phyloP scores from a whole-genome alignment of 1,140 invertebrate genomes.

The Ruditapes philippinarum region DNA sequence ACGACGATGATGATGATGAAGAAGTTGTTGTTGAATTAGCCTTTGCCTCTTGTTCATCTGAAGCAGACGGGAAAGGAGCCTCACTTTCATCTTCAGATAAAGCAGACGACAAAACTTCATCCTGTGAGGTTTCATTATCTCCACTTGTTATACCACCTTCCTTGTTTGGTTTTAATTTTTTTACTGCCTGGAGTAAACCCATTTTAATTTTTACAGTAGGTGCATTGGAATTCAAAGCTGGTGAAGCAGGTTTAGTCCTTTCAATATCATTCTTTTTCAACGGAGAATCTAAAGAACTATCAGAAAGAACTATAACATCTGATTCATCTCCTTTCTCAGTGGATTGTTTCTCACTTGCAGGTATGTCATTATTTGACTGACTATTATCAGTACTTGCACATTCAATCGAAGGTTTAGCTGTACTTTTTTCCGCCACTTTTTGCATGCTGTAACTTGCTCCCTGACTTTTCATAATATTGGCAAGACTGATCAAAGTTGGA shows the following conservation, averaged over 20 bases:
- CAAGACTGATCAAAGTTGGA: not conserved
- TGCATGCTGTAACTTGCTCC: not conserved
- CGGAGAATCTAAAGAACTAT: conserved; percentile 37
- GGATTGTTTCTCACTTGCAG: not conserved
- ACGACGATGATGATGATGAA: conserved; percentile 45
- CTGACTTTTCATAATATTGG: conserved; percentile 34
- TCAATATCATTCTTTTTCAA: not conserved
- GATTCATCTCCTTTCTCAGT: not conserved
- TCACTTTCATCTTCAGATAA: conserved; percentile 55
- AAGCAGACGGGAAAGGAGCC: conserved; percentile 17
- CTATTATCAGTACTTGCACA: not conserved
- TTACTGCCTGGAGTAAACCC: conserved; percentile 48
- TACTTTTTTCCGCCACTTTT: not conserved
- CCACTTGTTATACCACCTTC: not conserved
- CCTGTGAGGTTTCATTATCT: conserved; percentile 51
- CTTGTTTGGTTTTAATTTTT: conserved; percentile 50
- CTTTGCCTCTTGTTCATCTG: conserved; percentile 25
- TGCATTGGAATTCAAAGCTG: not conserved
- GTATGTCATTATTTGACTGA: not conserved
- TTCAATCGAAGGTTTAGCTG: not conserved
- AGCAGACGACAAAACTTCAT: conserved; percentile 29
- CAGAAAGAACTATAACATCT: conserved; percentile 42
- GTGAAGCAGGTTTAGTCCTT: not conserved
- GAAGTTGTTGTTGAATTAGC: not conserved
- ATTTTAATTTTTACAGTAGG: conserved; percentile 62